These are phyloP conservation scores for Dicyrtomina minuta DNA, from an alignment of 2,888 invertebrate species.

Conservation along the genomic window DNA sequence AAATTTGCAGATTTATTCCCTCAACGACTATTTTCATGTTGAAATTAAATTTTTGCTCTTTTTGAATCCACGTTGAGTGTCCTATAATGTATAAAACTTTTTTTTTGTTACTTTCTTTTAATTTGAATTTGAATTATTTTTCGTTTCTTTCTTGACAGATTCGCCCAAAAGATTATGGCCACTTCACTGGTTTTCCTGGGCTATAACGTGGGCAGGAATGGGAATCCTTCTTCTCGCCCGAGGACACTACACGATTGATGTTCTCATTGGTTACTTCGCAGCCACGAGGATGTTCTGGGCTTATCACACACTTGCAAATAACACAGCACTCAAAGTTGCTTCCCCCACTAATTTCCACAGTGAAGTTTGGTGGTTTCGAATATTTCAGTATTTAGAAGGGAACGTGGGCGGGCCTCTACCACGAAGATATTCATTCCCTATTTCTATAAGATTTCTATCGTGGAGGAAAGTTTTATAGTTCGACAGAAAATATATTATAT, in stretches of 20 bases:
- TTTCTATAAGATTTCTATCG: background rate
- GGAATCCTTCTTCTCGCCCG: conserved; percentile 58
- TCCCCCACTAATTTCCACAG: conserved; percentile 57
- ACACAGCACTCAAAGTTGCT: conserved; percentile 55
- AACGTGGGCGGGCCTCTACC: conserved; percentile 58
- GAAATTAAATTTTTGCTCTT: too few relatives aligned
- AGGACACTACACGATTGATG: conserved; percentile 61
- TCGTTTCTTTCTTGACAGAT: conserved; percentile 53
- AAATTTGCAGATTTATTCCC: too few relatives aligned
- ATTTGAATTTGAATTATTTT: too few relatives aligned
- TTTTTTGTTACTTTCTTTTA: background rate
- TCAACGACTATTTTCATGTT: too few relatives aligned
- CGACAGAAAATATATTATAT: too few relatives aligned
- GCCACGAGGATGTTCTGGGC: conserved; percentile 60
- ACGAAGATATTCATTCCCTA: conserved; percentile 55
- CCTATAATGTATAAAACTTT: too few relatives aligned
- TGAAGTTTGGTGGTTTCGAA: conserved; percentile 59
- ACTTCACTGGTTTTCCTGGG: conserved; percentile 57
- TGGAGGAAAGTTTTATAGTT: too few relatives aligned
- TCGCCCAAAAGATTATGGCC: conserved; percentile 57
- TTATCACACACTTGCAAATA: conserved; percentile 59
- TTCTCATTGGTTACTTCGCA: conserved; percentile 60
- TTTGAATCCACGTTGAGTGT: too few relatives aligned
- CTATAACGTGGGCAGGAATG: conserved; percentile 56
- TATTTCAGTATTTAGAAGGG: conserved; percentile 59